phyloP scores from a whole-genome alignment of 1,140 invertebrate species.

The Microvelia longipes region DNA sequence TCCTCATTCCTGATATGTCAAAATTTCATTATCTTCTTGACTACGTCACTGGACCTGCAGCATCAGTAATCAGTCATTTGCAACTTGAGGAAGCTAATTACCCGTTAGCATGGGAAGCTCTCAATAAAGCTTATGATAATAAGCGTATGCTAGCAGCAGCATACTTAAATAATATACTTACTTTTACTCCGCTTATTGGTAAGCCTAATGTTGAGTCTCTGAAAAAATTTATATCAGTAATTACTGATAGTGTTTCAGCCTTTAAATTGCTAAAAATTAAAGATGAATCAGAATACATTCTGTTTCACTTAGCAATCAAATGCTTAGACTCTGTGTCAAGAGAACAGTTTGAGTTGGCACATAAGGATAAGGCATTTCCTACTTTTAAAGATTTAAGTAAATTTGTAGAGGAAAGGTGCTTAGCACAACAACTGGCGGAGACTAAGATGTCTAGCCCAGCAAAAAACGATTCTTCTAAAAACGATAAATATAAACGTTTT shows the following conservation, averaged over 20 bases:
- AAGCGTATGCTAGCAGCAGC: conserved; percentile 1
- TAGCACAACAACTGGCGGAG: background rate
- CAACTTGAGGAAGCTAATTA: conserved; percentile 1
- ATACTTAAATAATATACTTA: background rate
- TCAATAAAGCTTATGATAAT: conserved; percentile 2
- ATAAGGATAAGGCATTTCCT: background rate
- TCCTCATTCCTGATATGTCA: background rate
- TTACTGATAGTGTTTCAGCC: background rate
- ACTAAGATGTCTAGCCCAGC: background rate
- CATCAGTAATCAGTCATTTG: background rate
- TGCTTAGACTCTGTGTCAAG: background rate
- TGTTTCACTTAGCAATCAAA: conserved; percentile 2
- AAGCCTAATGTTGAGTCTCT: background rate
- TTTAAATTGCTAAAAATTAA: conserved; percentile 4
- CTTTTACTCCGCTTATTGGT: background rate
- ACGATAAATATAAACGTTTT: background rate
- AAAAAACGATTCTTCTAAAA: background rate
- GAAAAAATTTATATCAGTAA: background rate
- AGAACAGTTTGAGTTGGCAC: conserved; percentile 1
- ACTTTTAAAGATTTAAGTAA: background rate
- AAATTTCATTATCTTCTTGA: background rate
- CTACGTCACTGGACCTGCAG: background rate
- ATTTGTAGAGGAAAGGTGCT: background rate
- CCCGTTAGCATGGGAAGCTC: background rate
- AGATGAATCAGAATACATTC: background rate